phyloP scores from a whole-genome alignment of 2,888 invertebrate genomes.

The Tromatobia lineatoria region DNA sequence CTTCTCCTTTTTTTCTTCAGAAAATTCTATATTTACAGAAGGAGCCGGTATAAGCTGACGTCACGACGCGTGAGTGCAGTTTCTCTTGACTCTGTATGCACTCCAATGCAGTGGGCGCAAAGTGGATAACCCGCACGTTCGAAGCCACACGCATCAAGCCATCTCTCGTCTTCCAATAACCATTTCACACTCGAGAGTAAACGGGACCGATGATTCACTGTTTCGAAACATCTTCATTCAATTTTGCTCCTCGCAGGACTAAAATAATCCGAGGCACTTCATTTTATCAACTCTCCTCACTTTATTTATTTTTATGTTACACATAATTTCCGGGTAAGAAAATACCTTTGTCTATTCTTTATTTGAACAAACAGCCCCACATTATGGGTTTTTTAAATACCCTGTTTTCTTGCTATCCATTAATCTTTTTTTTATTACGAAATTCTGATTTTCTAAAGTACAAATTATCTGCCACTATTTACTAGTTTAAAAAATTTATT shows the following conservation, averaged over 20 bases:
- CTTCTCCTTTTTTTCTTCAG: slow-evolving; percentile 48
- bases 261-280: neutral
- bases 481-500: no score
- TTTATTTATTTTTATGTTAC: no score
- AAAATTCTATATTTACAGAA: slow-evolving; percentile 82
- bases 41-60: slow-evolving; percentile 78
- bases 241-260: neutral
- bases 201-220: slow-evolving; percentile 25
- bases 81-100: slow-evolving; percentile 50
- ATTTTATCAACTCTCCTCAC: neutral
- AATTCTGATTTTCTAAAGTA: no score
- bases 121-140: slow-evolving; percentile 36
- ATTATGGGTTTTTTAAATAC: no score
- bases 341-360: no score
- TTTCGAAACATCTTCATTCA: slow-evolving; percentile 20
- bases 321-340: no score
- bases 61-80: slow-evolving; percentile 69
- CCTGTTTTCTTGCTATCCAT: no score
- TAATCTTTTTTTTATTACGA: no score
- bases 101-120: slow-evolving; percentile 54
- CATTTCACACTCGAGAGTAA: slow-evolving; percentile 34
- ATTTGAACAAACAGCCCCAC: no score
- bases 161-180: slow-evolving; percentile 50
- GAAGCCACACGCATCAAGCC: slow-evolving; percentile 21
- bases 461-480: no score